Evolutionary conservation across 2,113 vertebrate genomes (phyloP), one percentile per base, ranked within the genome.

Genomic region (Theristicus caerulescens): DNA sequence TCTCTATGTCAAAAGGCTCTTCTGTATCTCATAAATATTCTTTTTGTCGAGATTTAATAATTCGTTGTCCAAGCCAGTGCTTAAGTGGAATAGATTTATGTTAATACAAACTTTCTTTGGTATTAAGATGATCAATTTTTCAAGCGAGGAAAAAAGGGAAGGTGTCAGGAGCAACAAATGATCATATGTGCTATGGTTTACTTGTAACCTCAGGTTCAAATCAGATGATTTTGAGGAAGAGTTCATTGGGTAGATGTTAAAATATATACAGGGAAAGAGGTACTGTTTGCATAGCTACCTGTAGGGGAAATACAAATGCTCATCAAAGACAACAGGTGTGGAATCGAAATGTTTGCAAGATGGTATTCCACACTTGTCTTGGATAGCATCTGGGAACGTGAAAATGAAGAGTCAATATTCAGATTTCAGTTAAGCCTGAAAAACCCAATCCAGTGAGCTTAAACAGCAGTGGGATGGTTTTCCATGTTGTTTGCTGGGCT

Each of bases 21-120:
- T 90, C 86, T 79, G 20, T 69, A 67, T 61, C 83, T 88, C 85
- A 86, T 95, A 96, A 97, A 95, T 97, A 97, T 40, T 96, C 85
- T 93, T 97, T 93, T 95, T 97, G 97, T 97, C 58, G 96, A 80
- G 77, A 67, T 95, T 67, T 96, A 96, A 88, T 97, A 80, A 95
- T 96, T 95, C 32, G 15, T 97, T 92, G 71, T 92, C 80, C 29
- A 90, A 97, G 94, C 74, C 57, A 82, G 49, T 92, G 89, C 93
- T 93, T 96, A 94, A 96, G 76, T 96, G 79, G 90, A 96, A 95
- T 91, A 96, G 96, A 97, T 97, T 96, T 98, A 95, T 90, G 84
- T 92, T 96, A 96, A 97, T 96, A 88, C 62, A 95, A 83, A 95
- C n/a, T 96, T 93, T 90, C 92, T 93, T 96, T 89, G 70, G 55